phyloP scores from a whole-genome alignment of 2,888 invertebrate species.

The Campoplex capitator region DNA sequence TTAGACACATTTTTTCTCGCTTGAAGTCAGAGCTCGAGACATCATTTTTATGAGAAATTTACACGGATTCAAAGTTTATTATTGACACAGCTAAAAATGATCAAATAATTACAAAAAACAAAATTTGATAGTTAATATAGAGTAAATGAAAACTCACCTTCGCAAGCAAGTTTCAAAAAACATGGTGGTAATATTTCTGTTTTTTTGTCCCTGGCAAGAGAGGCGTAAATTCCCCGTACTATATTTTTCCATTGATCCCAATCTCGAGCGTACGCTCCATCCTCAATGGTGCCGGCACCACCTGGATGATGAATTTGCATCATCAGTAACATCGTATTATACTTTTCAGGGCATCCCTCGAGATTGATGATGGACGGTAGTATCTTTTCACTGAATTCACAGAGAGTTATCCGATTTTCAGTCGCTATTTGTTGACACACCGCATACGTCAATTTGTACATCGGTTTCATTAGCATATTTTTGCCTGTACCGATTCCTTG shows the following conservation, averaged over 20 bases:
- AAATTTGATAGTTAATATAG: too few relatives aligned
- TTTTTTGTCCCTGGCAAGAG: slow-evolving; percentile 81
- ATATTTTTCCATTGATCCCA: slow-evolving; percentile 84
- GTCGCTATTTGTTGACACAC: slow-evolving; percentile 84
- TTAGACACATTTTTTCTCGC: too few relatives aligned
- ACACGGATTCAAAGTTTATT: too few relatives aligned
- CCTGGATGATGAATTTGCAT: slow-evolving; percentile 86
- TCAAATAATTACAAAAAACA: too few relatives aligned
- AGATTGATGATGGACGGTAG: slow-evolving; percentile 84
- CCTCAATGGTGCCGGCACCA: slow-evolving; percentile 80
- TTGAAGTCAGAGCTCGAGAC: too few relatives aligned
- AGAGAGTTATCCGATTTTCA: slow-evolving; percentile 86
- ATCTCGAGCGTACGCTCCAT: slow-evolving; percentile 82
- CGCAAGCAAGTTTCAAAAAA: slow-evolving; percentile 77
- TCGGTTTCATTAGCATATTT: slow-evolving; percentile 68
- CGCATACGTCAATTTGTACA: slow-evolving; percentile 74
- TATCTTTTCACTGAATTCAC: slow-evolving; percentile 86
- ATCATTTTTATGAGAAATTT: too few relatives aligned
- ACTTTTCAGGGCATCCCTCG: slow-evolving; percentile 80
- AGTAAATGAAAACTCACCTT: slow-evolving; percentile 75
- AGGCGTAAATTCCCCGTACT: slow-evolving; percentile 82
- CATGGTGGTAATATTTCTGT: slow-evolving; percentile 70
- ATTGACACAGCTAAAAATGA: too few relatives aligned
- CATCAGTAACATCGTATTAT: slow-evolving; percentile 86
- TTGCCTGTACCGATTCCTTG: slow-evolving; percentile 67